Conservation (phyloP, 2,113 vertebrate genomes). For the Struthidea cinerea region DNA sequence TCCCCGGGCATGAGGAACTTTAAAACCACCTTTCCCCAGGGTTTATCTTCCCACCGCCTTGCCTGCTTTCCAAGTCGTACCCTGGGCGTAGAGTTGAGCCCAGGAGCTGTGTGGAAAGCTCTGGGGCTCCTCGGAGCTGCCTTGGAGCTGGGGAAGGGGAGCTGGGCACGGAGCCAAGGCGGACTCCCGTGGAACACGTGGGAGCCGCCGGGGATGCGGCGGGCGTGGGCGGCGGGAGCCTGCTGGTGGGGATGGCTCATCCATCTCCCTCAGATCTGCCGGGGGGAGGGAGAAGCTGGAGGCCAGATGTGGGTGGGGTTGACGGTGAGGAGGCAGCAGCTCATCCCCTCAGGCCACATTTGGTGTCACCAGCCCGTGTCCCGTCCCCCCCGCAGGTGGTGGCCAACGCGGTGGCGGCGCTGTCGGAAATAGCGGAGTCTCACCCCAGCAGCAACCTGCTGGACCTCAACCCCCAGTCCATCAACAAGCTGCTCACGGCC, state of each 20-base stretch:
- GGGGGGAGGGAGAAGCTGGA: neutral
- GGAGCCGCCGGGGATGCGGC: accelerated
- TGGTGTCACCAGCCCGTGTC: neutral
- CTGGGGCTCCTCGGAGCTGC: neutral
- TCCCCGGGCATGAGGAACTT: neutral
- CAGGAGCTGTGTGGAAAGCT: neutral
- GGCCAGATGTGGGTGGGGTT: neutral
- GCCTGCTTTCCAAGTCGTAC: neutral
- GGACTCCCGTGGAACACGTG: neutral
- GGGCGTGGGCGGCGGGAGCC: neutral
- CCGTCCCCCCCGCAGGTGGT: constrained; percentile 79
- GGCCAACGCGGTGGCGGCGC: constrained; percentile 92
- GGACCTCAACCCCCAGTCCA: constrained; percentile 96
- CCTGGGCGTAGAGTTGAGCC: accelerated
- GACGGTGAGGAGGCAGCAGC: neutral
- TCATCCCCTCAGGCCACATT: neutral
- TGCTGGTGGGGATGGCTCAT: neutral
- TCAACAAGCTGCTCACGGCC: constrained; percentile 96
- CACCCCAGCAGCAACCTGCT: constrained; percentile 96
- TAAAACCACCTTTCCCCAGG: neutral
- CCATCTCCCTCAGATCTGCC: neutral
- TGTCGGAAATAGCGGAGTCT: constrained; percentile 95
- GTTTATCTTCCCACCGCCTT: neutral
- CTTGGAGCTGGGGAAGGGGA: neutral
- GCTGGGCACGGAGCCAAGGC: neutral